Evolutionary conservation across 2,113 vertebrate species (phyloP), one percentile per base, ranked within the genome.

Genomic region (Aphyosemion australe): DNA sequence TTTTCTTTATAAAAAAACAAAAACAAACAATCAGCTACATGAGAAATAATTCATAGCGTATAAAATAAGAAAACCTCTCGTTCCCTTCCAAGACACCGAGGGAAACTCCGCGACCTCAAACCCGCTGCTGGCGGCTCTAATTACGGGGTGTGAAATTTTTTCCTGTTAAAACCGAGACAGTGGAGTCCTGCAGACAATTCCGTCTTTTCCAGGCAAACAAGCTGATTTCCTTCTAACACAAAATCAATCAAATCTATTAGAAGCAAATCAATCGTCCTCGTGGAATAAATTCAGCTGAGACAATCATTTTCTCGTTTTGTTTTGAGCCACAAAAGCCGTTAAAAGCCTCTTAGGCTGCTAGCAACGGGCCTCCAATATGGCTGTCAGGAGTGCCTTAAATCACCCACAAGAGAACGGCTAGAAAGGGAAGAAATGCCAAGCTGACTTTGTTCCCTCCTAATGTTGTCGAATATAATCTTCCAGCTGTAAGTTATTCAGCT

Each of bases 401-500:
- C 72, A 73, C 53, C 79, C 58, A 76, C 13, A n/a, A 49, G 66
- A 75, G 15, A 62, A 50, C 34, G 32, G 58, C 60, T 26, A 54
- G 31, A 63, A 79, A 71, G 51, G 57, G 63, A 85, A 69, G 64
- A 69, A 74, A 76, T 57, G 79, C 77, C 79, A 72, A 43, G 60
- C 66, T 78, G 65, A 65, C 79, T 89, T 80, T 85, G 72, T 37
- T 65, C 56, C 69, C 47, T 18, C 61, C 65, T 58, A 61, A 45
- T 77, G 77, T 80, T 88, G 80, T 87, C 72, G 34, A 64, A 61
- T 80, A 60, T 78, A 77, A 87, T 88, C 80, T 83, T 56, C 43
- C 18, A 65, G 73, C 83, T 86, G 75, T 81, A 86, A 83, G 78
- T 83, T 85, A 85, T 84, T 84, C 83, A 63, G 79, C 64, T 6